Evolutionary conservation across 30 jellyfish, hydroid and myxozoan genomes (phyloP).

Genomic region (Aurelia coerulea): DNA sequence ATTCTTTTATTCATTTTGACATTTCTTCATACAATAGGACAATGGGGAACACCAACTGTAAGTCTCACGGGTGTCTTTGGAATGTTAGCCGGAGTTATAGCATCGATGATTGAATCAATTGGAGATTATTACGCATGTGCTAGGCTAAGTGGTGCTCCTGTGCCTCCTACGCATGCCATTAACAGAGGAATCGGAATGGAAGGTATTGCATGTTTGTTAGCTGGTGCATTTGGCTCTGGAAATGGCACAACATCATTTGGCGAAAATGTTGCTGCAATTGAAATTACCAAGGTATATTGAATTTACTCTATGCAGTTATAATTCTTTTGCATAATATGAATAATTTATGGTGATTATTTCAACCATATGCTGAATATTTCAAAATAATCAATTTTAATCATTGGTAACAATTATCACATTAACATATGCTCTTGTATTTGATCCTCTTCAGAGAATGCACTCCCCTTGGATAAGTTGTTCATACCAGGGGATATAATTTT

Average conservation of each 20-base stretch:
- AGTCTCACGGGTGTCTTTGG: conserved; percentile 83
- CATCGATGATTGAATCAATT: conserved; percentile 89
- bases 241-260: conserved; percentile 97
- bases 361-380: too few relatives aligned
- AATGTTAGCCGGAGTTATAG: conserved; percentile 88
- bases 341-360: too few relatives aligned
- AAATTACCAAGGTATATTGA: conserved; percentile 82
- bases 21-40: conserved; percentile 55
- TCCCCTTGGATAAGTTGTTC: too few relatives aligned
- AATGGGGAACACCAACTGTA: conserved; percentile 96
- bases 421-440: too few relatives aligned
- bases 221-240: conserved; percentile 99
- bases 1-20: too few relatives aligned
- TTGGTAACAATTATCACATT: too few relatives aligned
- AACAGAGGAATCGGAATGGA: conserved; percentile 91
- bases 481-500: too few relatives aligned
- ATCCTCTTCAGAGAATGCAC: too few relatives aligned
- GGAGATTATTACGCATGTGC: conserved; percentile 97
- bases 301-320: too few relatives aligned
- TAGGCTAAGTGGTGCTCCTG: conserved; percentile 85
- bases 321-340: too few relatives aligned
- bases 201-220: conserved; percentile 91
- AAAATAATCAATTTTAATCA: too few relatives aligned
- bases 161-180: conserved; percentile 92
- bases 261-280: conserved; percentile 96